Base-by-base conservation (phyloP, 2,888 invertebrate genomes). In the Acronicta psi region DNA sequence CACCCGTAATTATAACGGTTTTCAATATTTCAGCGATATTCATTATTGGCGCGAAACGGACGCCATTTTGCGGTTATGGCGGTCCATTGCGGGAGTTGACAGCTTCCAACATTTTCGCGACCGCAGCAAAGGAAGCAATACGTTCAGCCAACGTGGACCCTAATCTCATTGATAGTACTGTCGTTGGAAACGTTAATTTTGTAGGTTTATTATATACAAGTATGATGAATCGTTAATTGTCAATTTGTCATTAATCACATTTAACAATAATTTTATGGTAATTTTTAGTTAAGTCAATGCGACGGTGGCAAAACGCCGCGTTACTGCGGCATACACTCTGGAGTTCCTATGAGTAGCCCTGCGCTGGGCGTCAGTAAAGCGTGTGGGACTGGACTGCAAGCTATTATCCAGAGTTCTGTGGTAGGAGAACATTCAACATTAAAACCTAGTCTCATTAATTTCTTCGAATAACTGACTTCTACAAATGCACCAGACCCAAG, bases 381-480 rank as follows among this genome's bases (percentile, higher is more conserved):
- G 14, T 99, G 99, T 89, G 99, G 99, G 13, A 98, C 98, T 52
- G 99, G 99, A 10, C 98, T 99, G 82, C 99, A 99, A 86, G 96
- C 99, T 0, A 95, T 99, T 59, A 96, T 99, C 7, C 97, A 96
- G 86, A 98, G 97, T 58, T 96, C 97, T 50, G 97, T 98, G 95
- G 98, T 97, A 92, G 86, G 82, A 10, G 4, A 40, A 11, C 11
- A 40, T 11, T 11, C 8, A 38, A 37, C 2, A 37, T 17, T 17
- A 7, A 6, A 7, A 7, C 4, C 11, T n/a, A n/a, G n/a, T n/a
- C n/a, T n/a, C n/a, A n/a, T n/a, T n/a, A n/a, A 13, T 17, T 10
- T 9, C 17, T 29, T 11, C 23, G 7, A 1, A 7, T 23, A 23
- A 25, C 1, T 25, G n/a, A n/a, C n/a, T n/a, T n/a, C n/a, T n/a